These are phyloP conservation scores for Diabrotica balteata DNA, from an alignment of 2,888 invertebrate genomes.

Conservation along the genomic window DNA sequence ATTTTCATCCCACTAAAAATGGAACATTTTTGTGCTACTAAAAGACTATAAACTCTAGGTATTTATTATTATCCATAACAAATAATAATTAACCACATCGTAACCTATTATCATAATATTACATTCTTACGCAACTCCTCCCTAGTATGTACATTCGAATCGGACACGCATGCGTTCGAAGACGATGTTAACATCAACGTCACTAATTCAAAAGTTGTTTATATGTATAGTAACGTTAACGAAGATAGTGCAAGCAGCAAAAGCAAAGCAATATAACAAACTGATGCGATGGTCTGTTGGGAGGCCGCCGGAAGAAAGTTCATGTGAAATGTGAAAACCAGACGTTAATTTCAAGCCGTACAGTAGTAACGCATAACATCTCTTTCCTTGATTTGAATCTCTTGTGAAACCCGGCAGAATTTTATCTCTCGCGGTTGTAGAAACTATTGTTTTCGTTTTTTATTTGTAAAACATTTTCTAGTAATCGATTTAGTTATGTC, in stretches of 20 bases:
- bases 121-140: constrained; percentile 12
- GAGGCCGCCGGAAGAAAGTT: constrained; percentile 42
- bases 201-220: constrained; percentile 47
- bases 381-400: no score
- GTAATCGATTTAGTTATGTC: neutral
- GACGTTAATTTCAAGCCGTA: neutral
- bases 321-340: constrained; percentile 24
- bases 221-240: constrained; percentile 36
- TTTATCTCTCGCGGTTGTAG: no score
- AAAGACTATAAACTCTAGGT: no score
- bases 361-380: neutral
- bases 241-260: constrained; percentile 33
- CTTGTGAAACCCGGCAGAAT: no score
- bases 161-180: constrained; percentile 43
- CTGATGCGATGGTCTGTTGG: constrained; percentile 22
- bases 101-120: neutral
- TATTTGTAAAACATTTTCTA: no score
- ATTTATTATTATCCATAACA: neutral
- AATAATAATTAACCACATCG: constrained; percentile 2
- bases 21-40: no score
- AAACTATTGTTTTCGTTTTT: no score
- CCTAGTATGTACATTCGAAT: neutral
- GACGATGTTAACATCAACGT: constrained; percentile 35
- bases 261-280: constrained; percentile 11
- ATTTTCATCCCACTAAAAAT: no score